Conservation (phyloP, 2,113 vertebrate genomes). For the Herpailurus yagouaroundi region DNA sequence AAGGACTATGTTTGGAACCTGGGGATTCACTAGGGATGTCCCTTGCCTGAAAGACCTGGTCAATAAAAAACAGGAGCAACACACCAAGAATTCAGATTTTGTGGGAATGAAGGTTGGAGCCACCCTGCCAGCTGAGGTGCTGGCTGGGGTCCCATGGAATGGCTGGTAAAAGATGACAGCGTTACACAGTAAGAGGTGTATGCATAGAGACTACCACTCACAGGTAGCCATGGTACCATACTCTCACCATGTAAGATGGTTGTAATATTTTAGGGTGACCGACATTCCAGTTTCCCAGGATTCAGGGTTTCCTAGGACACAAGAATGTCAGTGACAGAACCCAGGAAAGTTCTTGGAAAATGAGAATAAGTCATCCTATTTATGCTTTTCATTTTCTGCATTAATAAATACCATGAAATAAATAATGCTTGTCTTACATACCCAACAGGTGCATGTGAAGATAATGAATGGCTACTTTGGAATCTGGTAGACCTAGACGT, state of each 20-base stretch:
- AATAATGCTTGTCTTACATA: neutral
- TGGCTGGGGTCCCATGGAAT: neutral
- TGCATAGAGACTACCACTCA: neutral
- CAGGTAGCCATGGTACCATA: neutral
- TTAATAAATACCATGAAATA: neutral
- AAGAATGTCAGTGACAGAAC: neutral
- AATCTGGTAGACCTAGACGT: neutral
- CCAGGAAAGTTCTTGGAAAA: neutral
- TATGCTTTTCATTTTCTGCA: neutral
- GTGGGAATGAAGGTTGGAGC: neutral
- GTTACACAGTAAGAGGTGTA: neutral
- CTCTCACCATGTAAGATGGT: neutral
- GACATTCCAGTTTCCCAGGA: neutral
- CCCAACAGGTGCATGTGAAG: neutral
- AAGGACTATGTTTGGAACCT: neutral
- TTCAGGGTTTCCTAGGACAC: neutral
- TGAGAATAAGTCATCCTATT: neutral
- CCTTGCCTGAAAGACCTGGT: neutral
- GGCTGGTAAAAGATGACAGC: neutral
- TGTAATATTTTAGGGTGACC: neutral
- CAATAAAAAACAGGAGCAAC: neutral
- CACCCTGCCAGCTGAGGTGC: neutral
- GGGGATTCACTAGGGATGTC: neutral
- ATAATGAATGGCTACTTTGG: neutral
- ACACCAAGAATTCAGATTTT: neutral